Conservation (phyloP, 2,888 invertebrate species). For the Cataglyphis livida region DNA sequence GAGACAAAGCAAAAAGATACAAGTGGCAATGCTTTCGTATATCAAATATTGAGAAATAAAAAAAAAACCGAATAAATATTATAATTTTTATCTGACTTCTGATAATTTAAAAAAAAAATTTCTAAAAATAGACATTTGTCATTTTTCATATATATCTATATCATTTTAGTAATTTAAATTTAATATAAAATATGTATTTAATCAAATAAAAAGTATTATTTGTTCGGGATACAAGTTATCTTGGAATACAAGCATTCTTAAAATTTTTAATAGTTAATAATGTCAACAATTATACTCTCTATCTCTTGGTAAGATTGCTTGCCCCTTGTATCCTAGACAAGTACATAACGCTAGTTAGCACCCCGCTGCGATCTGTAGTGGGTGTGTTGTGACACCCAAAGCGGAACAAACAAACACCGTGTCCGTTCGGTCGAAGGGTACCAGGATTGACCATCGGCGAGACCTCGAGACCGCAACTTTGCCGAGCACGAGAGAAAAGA, state of each 20-base stretch:
- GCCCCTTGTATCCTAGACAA: slow-evolving; percentile 60
- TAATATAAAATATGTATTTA: too few species aligned
- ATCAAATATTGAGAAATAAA: background rate
- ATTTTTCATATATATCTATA: background rate
- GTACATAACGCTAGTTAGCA: slow-evolving; percentile 79
- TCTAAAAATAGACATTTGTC: background rate
- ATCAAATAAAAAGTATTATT: background rate
- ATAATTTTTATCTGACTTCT: background rate
- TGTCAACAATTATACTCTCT: background rate
- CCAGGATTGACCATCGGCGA: slow-evolving; percentile 66
- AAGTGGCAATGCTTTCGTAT: background rate
- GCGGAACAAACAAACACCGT: slow-evolving; percentile 81
- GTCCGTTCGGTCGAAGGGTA: slow-evolving; percentile 72
- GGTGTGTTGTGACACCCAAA: slow-evolving; percentile 83
- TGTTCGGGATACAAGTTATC: background rate
- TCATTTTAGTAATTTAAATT: background rate
- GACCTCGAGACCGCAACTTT: slow-evolving; percentile 71
- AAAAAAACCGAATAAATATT: background rate
- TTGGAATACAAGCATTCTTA: background rate
- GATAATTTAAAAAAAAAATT: background rate
- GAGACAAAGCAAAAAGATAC: background rate
- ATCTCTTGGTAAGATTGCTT: background rate
- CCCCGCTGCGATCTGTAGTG: slow-evolving; percentile 80
- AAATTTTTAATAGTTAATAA: background rate
- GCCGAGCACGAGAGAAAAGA: slow-evolving; percentile 53